Base-by-base conservation (phyloP, 2,888 invertebrate genomes). In the Eumacrocentrus americanus region DNA sequence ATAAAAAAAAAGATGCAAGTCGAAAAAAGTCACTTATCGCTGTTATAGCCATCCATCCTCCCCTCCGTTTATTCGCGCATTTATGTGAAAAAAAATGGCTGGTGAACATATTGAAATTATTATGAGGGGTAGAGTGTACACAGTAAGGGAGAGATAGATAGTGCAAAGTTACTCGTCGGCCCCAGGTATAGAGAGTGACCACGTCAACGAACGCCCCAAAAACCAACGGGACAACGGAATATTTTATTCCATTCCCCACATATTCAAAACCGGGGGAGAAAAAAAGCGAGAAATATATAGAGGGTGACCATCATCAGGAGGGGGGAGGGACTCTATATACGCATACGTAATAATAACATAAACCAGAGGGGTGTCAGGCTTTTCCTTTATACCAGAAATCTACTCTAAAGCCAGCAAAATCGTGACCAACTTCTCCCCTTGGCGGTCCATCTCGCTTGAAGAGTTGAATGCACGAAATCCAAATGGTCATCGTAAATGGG, bases 311-410 rank as follows among this genome's bases (percentile, higher is more conserved):
- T 53, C 29, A 29, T 29, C 29, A 46, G 29, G 11, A 58, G 71
- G 70, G 70, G 70, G 61, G 68, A 35, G 56, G 63, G 67, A 50
- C 69, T 29, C 29, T 29, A 70, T 72, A 73, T 73, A 75, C 74
- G 78, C 78, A 78, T 78, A 75, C 69, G 72, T 75, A 78, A 77
- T 76, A 76, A 74, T 72, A 66, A 73, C 66, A 71, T 71, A 75
- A 76, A 76, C 66, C 73, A 69, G 70, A 72, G 72, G 74, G 77
- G 75, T 73, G 75, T 72, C 29, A 29, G 35, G 22, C 67, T 57
- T 52, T 64, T 71, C 72, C 63, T 74, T 76, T 74, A 76, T 76
- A 58, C 67, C 62, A 62, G 65, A 52, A 73, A 76, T 74, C 74
- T 67, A 70, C 71, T 70, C 70, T 71, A 75, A 77, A 77, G 73